Conservation (phyloP, 2,888 invertebrate genomes). For the Calameuta pallipes region DNA sequence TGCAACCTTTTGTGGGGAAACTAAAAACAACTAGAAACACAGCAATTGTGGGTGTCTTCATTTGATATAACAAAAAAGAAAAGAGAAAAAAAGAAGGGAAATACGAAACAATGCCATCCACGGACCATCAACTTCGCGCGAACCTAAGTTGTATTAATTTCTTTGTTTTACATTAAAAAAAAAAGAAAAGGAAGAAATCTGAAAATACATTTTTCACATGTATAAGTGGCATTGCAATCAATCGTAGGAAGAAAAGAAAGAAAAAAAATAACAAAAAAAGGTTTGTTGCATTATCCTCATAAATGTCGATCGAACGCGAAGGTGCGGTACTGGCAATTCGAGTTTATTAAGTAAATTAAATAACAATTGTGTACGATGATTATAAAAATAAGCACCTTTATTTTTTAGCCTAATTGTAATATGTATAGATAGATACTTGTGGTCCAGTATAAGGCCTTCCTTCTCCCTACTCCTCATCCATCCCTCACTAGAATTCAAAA, state of each 20-base stretch:
- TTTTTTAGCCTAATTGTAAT: conserved; percentile 56
- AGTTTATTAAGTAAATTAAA: conserved; percentile 46
- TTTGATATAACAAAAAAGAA: conserved; percentile 29
- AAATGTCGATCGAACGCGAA: conserved; percentile 37
- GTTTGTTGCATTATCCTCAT: conserved; percentile 40
- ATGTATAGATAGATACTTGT: conserved; percentile 38
- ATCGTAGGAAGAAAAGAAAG: conserved; percentile 9
- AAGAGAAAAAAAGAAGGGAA: conserved; percentile 29
- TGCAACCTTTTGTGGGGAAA: conserved; percentile 38
- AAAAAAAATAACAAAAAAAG: conserved; percentile 41
- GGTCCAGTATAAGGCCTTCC: not conserved
- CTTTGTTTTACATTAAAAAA: conserved; percentile 39
- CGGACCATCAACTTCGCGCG: conserved; percentile 50
- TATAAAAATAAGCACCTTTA: conserved; percentile 49
- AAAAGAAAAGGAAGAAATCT: conserved; percentile 14
- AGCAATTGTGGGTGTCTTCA: conserved; percentile 39
- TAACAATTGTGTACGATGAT: conserved; percentile 37
- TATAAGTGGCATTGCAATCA: not conserved
- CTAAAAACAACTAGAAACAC: conserved; percentile 36
- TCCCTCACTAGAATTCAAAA: not conserved
- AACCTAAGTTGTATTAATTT: conserved; percentile 45
- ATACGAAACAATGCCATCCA: conserved; percentile 37
- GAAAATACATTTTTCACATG: not conserved
- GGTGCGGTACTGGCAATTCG: conserved; percentile 41
- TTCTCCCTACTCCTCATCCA: not conserved